phyloP scores from a whole-genome alignment of 1,140 invertebrate genomes.

The Aphaenogaster ashmeadi region DNA sequence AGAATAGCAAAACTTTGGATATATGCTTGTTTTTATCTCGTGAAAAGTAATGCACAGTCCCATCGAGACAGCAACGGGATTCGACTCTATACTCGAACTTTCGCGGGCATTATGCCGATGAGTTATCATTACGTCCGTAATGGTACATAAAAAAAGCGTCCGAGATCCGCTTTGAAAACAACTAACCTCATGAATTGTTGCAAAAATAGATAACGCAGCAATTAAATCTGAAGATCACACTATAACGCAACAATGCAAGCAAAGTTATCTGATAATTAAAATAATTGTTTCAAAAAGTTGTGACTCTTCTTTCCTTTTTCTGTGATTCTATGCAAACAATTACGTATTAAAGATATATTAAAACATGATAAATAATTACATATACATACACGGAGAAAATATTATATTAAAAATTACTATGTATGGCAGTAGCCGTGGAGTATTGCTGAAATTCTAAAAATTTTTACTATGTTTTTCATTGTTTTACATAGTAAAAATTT shows the following conservation, averaged over 20 bases:
- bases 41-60: constrained; percentile 10
- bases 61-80: not conserved
- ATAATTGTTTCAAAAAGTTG: not conserved
- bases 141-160: not conserved
- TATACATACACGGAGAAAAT: no score
- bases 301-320: not conserved
- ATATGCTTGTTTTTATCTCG: constrained; percentile 34
- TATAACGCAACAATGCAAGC: not conserved
- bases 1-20: constrained; percentile 4
- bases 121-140: not conserved
- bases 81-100: not conserved
- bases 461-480: no score
- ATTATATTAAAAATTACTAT: no score
- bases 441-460: no score
- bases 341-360: not conserved
- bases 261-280: not conserved
- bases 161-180: not conserved
- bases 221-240: not conserved
- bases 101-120: not conserved
- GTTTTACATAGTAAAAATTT: no score
- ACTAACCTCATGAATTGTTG: not conserved
- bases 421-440: no score
- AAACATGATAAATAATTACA: not conserved
- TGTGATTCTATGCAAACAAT: not conserved
- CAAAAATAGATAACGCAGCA: not conserved